Evolutionary conservation across 1,140 invertebrate species (phyloP).

Genomic region (Papilio helenus): DNA sequence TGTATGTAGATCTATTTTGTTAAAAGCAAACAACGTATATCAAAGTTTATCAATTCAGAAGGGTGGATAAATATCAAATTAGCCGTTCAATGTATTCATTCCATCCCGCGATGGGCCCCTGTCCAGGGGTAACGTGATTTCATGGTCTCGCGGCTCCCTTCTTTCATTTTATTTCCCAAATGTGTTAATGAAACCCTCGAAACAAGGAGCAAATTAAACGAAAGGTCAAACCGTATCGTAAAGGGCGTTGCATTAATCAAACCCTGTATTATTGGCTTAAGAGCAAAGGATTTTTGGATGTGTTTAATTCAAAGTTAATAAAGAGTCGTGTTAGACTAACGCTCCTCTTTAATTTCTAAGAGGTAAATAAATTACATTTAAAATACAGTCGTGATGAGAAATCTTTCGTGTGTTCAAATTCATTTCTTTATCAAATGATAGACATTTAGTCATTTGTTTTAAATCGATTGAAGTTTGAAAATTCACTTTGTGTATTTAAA

Average conservation of each 20-base stretch:
- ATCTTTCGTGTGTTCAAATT: neutral
- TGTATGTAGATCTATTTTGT: neutral
- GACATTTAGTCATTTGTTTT: neutral
- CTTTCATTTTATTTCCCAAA: conserved; percentile 54
- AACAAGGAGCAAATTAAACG: conserved; percentile 54
- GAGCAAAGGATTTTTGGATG: neutral
- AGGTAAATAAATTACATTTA: neutral
- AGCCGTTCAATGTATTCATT: conserved; percentile 38
- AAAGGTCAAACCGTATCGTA: conserved; percentile 40
- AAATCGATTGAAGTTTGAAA: too few species aligned
- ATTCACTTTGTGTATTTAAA: too few species aligned
- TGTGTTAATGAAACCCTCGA: conserved; percentile 58
- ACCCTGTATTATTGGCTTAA: conserved; percentile 14
- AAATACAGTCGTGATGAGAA: neutral
- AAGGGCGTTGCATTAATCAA: conserved; percentile 39
- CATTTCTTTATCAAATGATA: neutral
- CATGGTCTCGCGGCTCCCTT: conserved; percentile 46
- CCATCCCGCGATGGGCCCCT: conserved; percentile 33
- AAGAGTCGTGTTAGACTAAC: neutral
- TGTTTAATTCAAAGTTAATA: conserved; percentile 13
- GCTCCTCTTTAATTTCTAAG: neutral
- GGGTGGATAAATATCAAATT: conserved; percentile 39
- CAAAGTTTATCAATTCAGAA: conserved; percentile 25
- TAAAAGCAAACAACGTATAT: neutral
- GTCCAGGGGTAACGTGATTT: conserved; percentile 55